Conservation (phyloP, 2,888 invertebrate species). For the Pimpla rufipes region DNA sequence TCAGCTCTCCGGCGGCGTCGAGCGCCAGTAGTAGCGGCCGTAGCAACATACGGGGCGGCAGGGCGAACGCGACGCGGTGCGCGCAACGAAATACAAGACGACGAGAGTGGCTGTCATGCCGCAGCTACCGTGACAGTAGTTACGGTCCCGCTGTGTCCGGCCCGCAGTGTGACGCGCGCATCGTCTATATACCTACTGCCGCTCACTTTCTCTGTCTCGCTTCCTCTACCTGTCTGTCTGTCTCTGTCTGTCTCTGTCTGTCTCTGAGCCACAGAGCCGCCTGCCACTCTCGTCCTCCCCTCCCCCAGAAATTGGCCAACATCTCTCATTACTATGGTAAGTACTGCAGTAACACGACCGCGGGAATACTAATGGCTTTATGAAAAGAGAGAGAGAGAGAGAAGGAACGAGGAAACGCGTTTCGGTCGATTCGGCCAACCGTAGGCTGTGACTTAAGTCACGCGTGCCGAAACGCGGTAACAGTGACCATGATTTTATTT, state of each 20-base stretch:
- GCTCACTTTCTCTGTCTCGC: constrained; percentile 8
- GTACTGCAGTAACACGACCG: constrained; percentile 63
- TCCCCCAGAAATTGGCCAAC: constrained; percentile 57
- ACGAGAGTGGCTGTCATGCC: constrained; percentile 36
- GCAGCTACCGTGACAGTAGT: constrained; percentile 64
- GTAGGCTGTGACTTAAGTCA: no score
- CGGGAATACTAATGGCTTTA: constrained; percentile 13
- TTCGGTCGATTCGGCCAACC: constrained; percentile 12
- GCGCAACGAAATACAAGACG: background rate
- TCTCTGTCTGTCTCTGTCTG: background rate
- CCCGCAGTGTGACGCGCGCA: constrained; percentile 61
- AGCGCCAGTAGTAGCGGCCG: constrained; percentile 16
- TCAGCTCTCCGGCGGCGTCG: background rate
- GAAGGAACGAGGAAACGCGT: background rate
- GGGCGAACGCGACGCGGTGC: background rate
- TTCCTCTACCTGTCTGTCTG: background rate
- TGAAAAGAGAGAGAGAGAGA: constrained; percentile 14
- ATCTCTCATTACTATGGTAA: constrained; percentile 71
- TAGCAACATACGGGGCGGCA: constrained; percentile 15
- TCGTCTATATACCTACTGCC: constrained; percentile 4
- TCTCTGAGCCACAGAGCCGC: constrained; percentile 14
- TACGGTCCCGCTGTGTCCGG: constrained; percentile 62
- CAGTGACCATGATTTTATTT: no score
- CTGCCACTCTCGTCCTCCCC: constrained; percentile 26
- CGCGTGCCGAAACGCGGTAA: background rate